A percentile compares a stretch with the other conserved stretches of the same genome.
These are phyloP conservation scores for Cololabis saira DNA, from an alignment of 2,113 vertebrate genomes.

Conservation along the genomic window DNA sequence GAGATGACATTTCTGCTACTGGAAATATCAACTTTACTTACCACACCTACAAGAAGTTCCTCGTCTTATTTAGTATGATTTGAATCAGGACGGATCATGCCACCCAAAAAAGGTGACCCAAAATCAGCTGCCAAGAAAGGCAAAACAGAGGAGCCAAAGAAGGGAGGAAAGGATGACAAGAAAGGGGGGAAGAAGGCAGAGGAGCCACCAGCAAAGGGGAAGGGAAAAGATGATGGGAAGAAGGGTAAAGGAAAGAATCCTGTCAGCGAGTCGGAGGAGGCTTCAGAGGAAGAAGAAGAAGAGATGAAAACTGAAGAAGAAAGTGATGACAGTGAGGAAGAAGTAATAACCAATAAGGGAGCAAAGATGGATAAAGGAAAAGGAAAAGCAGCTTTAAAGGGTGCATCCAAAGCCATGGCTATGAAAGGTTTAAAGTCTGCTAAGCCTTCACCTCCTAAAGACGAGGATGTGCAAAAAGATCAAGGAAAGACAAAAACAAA, in stretches of 20 bases:
- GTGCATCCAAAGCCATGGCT: constrained; percentile 77
- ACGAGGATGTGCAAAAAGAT: constrained; percentile 51
- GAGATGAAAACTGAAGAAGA: constrained; percentile 74
- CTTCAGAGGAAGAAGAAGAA: constrained; percentile 85
- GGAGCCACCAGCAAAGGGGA: constrained; percentile 75
- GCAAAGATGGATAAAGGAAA: constrained; percentile 74
- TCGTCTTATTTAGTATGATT: constrained; percentile 69
- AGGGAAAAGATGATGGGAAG: constrained; percentile 82
- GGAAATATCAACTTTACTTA: constrained; percentile 11
- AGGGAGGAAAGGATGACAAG: constrained; percentile 73
- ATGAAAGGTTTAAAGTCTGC: constrained; percentile 81
- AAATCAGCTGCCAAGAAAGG: constrained; percentile 78
- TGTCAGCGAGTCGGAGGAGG: constrained; percentile 85
- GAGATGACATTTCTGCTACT: constrained; percentile 30
- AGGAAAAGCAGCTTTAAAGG: constrained; percentile 76
- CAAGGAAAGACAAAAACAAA: constrained; percentile 56
- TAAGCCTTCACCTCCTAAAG: constrained; percentile 61
- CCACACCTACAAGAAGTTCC: constrained; percentile 13
- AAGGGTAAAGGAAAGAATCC: constrained; percentile 87
- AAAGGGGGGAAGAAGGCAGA: constrained; percentile 79
- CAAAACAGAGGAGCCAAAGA: constrained; percentile 75
- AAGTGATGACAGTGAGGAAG: constrained; percentile 75
- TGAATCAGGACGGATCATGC: constrained; percentile 74
- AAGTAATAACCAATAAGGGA: constrained; percentile 67
- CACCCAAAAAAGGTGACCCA: constrained; percentile 83